Evolutionary conservation across 2,888 invertebrate genomes (phyloP).

Genomic region (Drosophila greeni): DNA sequence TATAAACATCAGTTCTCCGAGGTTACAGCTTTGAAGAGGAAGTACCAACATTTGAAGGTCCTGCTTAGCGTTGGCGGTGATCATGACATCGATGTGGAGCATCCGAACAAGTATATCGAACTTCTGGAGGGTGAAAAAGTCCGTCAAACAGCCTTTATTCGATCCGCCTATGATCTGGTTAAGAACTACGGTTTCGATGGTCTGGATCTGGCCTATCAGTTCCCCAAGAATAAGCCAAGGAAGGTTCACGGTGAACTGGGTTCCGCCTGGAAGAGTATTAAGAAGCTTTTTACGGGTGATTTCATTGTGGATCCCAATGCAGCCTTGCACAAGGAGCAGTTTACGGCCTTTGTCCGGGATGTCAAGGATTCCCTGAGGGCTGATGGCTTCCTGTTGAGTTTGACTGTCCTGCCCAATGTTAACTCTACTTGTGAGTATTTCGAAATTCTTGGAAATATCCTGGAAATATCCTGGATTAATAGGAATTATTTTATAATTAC

Average conservation of each 20-base stretch:
- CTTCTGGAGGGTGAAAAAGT: constrained; percentile 86
- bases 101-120: constrained; percentile 84
- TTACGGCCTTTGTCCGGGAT: constrained; percentile 87
- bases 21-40: constrained; percentile 85
- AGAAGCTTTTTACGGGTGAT: constrained; percentile 86
- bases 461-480: neutral
- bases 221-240: constrained; percentile 87
- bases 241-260: constrained; percentile 84
- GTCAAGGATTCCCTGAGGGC: constrained; percentile 84
- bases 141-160: constrained; percentile 86
- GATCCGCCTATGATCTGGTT: constrained; percentile 85
- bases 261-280: constrained; percentile 85
- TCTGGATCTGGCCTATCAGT: constrained; percentile 91
- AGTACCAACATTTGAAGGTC: constrained; percentile 85
- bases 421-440: constrained; percentile 83
- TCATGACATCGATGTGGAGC: constrained; percentile 82
- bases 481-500: neutral
- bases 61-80: constrained; percentile 89
- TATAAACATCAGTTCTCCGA: constrained; percentile 86
- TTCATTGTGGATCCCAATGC: constrained; percentile 87
- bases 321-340: constrained; percentile 88
- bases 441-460: neutral
- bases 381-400: constrained; percentile 83
- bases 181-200: constrained; percentile 92
- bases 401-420: constrained; percentile 89